Evolutionary conservation across 2,113 vertebrate genomes (phyloP), one percentile per base, ranked within the genome.

Genomic region (Kryptolebias marmoratus): DNA sequence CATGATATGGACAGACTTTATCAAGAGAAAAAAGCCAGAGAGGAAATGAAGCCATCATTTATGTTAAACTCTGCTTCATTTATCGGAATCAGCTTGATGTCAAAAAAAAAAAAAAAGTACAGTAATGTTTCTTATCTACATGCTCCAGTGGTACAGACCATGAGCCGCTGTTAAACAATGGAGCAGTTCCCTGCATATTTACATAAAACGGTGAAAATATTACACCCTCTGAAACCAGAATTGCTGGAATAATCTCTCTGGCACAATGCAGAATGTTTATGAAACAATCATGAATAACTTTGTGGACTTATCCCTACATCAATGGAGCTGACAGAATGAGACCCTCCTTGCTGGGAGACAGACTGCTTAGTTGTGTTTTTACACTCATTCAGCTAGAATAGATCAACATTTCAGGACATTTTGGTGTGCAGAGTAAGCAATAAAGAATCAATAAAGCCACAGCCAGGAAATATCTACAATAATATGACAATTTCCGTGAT

Each of bases 51-150:
- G 28, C n/a, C 45, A 56, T 77, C 57, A 68, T 80, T 75, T 65
- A 59, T 7, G 58, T 48, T 67, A 48, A 16, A 36, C 36, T 36
- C 36, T 36, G 36, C 36, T 36, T 36, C 36, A 42, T 42, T 42
- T 42, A 62, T 63, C 70, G 58, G 42, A 71, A 80, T 80, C 56
- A 66, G 22, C 45, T n/a, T 50, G 16, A 50, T 53, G 57, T 54
- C 48, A 57, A 10, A 42, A 42, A 42, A 6, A 42, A 4, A 4
- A 55, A 36, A 68, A 53, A 52, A 60, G 45, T 70, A 28, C 18
- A 44, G n/a, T 27, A 45, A 67, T 70, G n/a, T 47, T 32, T 70
- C 64, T 67, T 47, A 65, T 72, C 50, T 47, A 45, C 22, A 13
- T 49, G n/a, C 64, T 55, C 50, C 71, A 31, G 66, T n/a, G 49